Base-by-base conservation (phyloP, 2,113 vertebrate species). In the Bos javanicus region DNA sequence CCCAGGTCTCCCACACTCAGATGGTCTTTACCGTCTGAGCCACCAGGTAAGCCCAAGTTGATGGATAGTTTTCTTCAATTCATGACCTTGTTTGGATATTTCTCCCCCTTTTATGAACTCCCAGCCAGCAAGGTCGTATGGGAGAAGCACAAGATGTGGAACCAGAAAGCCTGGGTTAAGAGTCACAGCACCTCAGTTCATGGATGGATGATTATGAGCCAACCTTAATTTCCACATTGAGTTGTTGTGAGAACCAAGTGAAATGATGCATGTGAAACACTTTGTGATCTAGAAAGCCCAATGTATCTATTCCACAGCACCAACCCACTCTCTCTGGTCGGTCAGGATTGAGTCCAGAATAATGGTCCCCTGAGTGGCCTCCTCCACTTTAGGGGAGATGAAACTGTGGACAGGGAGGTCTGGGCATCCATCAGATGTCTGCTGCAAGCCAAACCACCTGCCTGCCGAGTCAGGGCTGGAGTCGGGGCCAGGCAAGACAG, bases 391-490 rank as follows among this genome's bases (percentile, higher is more conserved):
- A 90, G 74, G n/a, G 87, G 84, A 97, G 94, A 98, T 97, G 96
- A 90, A 98, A 71, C 84, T 96, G 97, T 95, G 62, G 59, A 87
- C 92, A 85, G 97, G 95, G 97, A 98, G 87, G 92, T 13, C 5
- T 90, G n/a, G 30, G 26, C 90, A 97, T 98, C 92, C 90, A 95
- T 98, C 97, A 98, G 87, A 95, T 25, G 83, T 90, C 92, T 52
- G 52, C 39, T 10, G 86, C 25, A 67, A 95, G 80, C 56, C 23
- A 60, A 94, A 33, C 48, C 23, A n/a, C 88, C 94, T 81, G 87
- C 48, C 94, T 90, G 81, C 84, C 0, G 1, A 94, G 81, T 52
- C 86, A n/a, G 93, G 50, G 64, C 76, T 23, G 39, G 30, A 93
- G 56, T 17, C 16, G 4, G n/a, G 94, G 92, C 56, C 60, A 50